phyloP scores from a whole-genome alignment of 2,113 vertebrate genomes.

The Apistogramma diplotaenia region DNA sequence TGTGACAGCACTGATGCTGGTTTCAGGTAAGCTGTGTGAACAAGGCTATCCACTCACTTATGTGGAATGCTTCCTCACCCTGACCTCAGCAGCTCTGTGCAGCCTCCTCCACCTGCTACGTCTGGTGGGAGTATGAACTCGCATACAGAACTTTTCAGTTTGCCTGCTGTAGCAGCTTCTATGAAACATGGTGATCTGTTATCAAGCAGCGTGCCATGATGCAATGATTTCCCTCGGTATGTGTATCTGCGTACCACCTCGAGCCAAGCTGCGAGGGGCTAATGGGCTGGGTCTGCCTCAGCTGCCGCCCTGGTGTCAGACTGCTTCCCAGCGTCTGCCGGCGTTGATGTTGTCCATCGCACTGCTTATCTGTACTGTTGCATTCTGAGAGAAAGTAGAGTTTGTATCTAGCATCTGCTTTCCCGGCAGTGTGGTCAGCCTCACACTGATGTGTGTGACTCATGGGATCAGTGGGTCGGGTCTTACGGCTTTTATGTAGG shows the following conservation, averaged over 20 bases:
- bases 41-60: neutral
- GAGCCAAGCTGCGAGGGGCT: neutral
- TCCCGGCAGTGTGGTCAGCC: conserved; percentile 19
- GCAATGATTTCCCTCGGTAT: neutral
- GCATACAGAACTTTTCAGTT: neutral
- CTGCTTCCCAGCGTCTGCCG: neutral
- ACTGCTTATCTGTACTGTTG: conserved; percentile 1
- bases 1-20: neutral
- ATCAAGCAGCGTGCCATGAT: neutral
- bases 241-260: neutral
- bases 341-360: neutral
- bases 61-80: neutral
- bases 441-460: conserved; percentile 33
- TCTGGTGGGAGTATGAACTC: neutral
- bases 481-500: neutral
- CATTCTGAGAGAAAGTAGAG: conserved; percentile 5
- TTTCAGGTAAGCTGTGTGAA: neutral
- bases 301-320: neutral
- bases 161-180: neutral
- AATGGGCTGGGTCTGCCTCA: neutral
- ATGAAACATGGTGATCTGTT: neutral
- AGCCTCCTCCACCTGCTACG: conserved; percentile 3
- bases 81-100: neutral
- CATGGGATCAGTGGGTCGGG: neutral
- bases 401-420: conserved; percentile 35